Base-by-base conservation (phyloP, 64 coral and sea anemone species). In the Stylophora pistillata region DNA sequence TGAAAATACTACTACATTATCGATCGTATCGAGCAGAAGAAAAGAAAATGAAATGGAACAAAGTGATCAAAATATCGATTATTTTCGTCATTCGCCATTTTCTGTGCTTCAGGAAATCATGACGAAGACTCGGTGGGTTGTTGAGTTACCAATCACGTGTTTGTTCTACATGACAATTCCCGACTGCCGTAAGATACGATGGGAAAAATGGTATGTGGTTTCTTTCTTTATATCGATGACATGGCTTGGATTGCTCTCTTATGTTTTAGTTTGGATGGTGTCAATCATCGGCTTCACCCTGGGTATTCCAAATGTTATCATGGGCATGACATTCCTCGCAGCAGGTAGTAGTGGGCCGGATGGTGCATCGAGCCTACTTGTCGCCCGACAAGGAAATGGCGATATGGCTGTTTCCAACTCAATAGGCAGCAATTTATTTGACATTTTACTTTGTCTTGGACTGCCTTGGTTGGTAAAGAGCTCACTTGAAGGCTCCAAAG, bases 341-440 rank as follows among this genome's bases (percentile, higher is more conserved):
- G 94, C 94, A n/a, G 94, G 94, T 16, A 96, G 87, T 52, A 96
- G 94, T 55, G 87, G 87, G 12, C 91, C 94, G 20, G 94, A 96
- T 90, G 91, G 91, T 58, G 81, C 93, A 74, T 89, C 94, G 81
- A 96, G 94, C 55, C 33, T 96, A 14, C 13, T 96, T 52, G 94
- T 96, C 25, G 94, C 91, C 52, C 91, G 94, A 10, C 94, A 93
- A 73, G 94, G 94, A 78, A 86, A 96, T 52, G 94, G 91, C 16
- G 91, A 96, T 21, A 96, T 96, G 94, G 94, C 94, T 15, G 91
- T 96, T 0, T 93, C 94, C 4, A 96, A 96, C 76, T 90, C 87
- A 2, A 59, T 96, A 57, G 91, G 94, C 31, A 96, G 94, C 71
- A 96, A 96, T 76, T 56, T 96, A 34, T 96, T 96, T 90, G 94